These are phyloP conservation scores for Dastarcus helophoroides DNA, from an alignment of 2,888 invertebrate species.

Conservation along the genomic window DNA sequence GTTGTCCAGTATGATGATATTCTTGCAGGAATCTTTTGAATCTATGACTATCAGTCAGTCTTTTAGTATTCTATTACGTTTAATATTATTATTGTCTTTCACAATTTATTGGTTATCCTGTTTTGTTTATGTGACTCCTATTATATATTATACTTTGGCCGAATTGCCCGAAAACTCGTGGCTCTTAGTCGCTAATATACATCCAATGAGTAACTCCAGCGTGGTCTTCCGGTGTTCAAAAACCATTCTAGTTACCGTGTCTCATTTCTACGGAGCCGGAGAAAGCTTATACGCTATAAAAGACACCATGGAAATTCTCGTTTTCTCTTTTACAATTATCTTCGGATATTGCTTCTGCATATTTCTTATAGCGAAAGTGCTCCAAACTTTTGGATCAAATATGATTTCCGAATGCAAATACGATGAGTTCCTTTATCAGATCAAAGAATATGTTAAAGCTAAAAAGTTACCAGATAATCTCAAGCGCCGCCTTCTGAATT, in stretches of 20 bases:
- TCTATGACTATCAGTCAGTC: constrained; percentile 3
- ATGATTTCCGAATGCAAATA: constrained; percentile 33
- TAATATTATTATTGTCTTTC: constrained; percentile 11
- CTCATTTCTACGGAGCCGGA: constrained; percentile 24
- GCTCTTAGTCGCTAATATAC: constrained; percentile 9
- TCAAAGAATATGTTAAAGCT: constrained; percentile 41
- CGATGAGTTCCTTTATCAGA: constrained; percentile 39
- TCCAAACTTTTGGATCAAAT: constrained; percentile 23
- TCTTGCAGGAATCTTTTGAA: constrained; percentile 2
- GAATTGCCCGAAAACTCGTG: constrained; percentile 11
- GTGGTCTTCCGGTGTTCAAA: constrained; percentile 8
- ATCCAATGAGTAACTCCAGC: constrained; percentile 7
- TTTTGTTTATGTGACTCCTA: constrained; percentile 14
- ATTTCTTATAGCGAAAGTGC: constrained; percentile 19
- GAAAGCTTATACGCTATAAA: no score
- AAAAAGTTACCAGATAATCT: constrained; percentile 40
- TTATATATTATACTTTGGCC: constrained; percentile 9
- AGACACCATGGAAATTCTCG: no score
- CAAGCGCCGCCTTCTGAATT: constrained; percentile 37
- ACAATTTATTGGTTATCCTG: constrained; percentile 17
- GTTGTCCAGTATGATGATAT: constrained; percentile 3
- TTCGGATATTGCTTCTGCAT: constrained; percentile 23
- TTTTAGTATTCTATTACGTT: neutral
- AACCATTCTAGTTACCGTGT: constrained; percentile 17
- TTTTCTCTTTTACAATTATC: no score